phyloP scores from a whole-genome alignment of 2,797 vertebrate genomes.

The Syndactyla subalaris region DNA sequence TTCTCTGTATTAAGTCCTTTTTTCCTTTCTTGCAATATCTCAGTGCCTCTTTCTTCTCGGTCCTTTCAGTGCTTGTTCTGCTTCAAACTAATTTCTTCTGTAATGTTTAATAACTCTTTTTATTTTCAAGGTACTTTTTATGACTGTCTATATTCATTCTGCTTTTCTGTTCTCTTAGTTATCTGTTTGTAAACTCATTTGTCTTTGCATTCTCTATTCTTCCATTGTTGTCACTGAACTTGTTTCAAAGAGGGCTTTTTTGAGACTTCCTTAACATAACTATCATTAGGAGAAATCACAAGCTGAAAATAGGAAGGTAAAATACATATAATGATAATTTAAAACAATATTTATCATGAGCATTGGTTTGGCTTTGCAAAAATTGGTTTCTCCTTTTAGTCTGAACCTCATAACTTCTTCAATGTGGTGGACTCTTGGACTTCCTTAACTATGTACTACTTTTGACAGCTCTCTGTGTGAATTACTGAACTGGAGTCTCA shows the following conservation, averaged over 20 bases:
- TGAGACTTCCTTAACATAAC: not conserved
- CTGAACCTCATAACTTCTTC: not conserved
- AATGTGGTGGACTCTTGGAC: not conserved
- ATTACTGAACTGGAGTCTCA: not conserved
- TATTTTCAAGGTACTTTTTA: constrained; percentile 37
- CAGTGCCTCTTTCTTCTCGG: constrained; percentile 58
- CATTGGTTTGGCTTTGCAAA: not conserved
- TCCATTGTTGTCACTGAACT: not conserved
- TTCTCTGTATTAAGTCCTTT: constrained; percentile 32
- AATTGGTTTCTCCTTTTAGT: not conserved
- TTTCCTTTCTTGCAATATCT: constrained; percentile 49
- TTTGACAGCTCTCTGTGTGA: not conserved
- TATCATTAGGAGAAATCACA: not conserved
- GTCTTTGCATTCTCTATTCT: constrained; percentile 53
- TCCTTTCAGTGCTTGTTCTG: constrained; percentile 64
- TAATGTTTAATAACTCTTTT: constrained; percentile 67
- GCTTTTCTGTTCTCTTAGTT: constrained; percentile 47
- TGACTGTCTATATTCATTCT: constrained; percentile 40
- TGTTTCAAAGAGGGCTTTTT: not conserved
- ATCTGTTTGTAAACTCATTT: constrained; percentile 54
- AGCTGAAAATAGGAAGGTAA: not conserved
- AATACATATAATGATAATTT: not conserved
- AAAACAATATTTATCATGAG: not conserved
- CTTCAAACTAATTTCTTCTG: constrained; percentile 75
- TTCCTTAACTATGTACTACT: not conserved